Evolutionary conservation across 2,888 invertebrate genomes (phyloP).

Genomic region (Drosophila differens): DNA sequence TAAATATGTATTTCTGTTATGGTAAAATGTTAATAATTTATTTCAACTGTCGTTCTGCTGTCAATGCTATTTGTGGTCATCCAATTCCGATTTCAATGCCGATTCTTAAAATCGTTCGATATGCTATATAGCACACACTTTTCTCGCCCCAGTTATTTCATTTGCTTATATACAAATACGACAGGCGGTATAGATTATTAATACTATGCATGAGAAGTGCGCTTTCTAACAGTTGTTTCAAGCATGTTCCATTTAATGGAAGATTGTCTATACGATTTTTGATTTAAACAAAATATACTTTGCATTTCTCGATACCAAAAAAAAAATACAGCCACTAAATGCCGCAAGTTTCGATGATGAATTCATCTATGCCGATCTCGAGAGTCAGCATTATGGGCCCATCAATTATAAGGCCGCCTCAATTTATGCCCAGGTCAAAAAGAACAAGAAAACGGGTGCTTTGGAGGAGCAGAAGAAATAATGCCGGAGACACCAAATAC

Average conservation of each 20-base stretch:
- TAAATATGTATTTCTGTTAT: slow-evolving; percentile 43
- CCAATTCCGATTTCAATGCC: slow-evolving; percentile 2
- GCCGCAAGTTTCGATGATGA: slow-evolving; percentile 88
- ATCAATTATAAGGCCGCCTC: slow-evolving; percentile 96
- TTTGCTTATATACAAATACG: slow-evolving; percentile 54
- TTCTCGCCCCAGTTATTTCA: slow-evolving; percentile 26
- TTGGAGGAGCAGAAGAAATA: slow-evolving; percentile 78
- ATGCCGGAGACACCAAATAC: not conserved
- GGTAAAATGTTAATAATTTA: slow-evolving; percentile 63
- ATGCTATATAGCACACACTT: slow-evolving; percentile 48
- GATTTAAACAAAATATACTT: slow-evolving; percentile 19
- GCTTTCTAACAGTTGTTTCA: slow-evolving; percentile 48
- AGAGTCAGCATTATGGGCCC: slow-evolving; percentile 95
- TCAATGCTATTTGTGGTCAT: slow-evolving; percentile 22
- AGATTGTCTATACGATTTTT: slow-evolving; percentile 11
- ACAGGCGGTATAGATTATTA: slow-evolving; percentile 82
- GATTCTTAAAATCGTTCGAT: slow-evolving; percentile 10
- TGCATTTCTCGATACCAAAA: slow-evolving; percentile 11
- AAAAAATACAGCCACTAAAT: slow-evolving; percentile 89
- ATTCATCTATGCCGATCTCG: slow-evolving; percentile 95
- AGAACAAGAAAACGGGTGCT: slow-evolving; percentile 85
- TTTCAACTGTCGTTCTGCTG: slow-evolving; percentile 67
- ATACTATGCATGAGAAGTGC: slow-evolving; percentile 48
- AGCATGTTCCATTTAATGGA: slow-evolving; percentile 29
- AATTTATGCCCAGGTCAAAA: slow-evolving; percentile 91